These are phyloP conservation scores for Emydura subglobosa DNA, from an alignment of 2,113 vertebrate species.

Conservation along the genomic window DNA sequence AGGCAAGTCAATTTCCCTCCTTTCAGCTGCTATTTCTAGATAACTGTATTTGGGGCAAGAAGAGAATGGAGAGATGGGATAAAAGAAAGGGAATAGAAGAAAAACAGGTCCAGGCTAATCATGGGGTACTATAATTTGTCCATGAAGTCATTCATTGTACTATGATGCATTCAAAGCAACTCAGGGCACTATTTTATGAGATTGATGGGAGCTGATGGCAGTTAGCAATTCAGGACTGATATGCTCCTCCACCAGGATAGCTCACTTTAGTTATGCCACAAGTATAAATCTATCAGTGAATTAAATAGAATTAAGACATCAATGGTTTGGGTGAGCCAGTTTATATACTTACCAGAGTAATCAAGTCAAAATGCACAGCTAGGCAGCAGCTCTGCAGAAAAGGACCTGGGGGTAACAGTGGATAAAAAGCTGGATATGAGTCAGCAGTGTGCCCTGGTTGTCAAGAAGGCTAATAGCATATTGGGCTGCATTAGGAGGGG, in stretches of 20 bases:
- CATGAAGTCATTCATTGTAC: neutral
- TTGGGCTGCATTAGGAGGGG: no score
- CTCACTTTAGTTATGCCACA: neutral
- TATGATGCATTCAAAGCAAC: neutral
- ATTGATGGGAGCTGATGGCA: neutral
- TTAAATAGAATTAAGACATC: neutral
- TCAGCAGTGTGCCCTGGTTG: no score
- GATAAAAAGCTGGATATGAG: no score
- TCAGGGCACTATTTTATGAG: neutral
- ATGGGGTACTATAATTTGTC: neutral
- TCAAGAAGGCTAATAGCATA: no score
- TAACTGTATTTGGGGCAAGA: neutral
- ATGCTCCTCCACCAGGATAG: neutral
- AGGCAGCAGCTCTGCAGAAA: no score
- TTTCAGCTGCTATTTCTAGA: neutral
- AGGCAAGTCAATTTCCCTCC: neutral
- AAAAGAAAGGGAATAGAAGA: neutral
- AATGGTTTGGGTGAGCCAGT: neutral
- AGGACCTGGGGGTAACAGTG: no score
- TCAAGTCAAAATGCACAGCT: neutral
- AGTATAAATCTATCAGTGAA: neutral
- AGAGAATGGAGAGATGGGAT: neutral
- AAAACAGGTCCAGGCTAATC: rapidly evolving
- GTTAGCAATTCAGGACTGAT: neutral
- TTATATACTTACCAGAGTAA: neutral